Evolutionary conservation across 2,797 vertebrate species (phyloP).

Genomic region (Agapornis canus): DNA sequence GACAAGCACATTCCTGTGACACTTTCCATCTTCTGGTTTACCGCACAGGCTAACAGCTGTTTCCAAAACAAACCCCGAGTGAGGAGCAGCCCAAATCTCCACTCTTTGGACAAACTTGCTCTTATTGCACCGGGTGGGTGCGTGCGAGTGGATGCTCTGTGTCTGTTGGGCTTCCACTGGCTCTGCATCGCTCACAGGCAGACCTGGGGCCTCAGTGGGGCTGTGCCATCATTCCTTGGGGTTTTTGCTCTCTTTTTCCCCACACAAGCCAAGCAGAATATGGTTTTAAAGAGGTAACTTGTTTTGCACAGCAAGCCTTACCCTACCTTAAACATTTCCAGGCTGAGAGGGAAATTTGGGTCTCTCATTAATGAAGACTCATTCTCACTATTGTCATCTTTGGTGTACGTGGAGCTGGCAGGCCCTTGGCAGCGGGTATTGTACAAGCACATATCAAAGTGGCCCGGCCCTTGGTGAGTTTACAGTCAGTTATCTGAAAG

Average conservation of each 20-base stretch:
- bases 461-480: background rate
- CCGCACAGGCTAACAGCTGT: slow-evolving; percentile 54
- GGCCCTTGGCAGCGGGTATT: background rate
- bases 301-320: background rate
- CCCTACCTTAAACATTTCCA: background rate
- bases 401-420: background rate
- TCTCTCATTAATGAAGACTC: background rate
- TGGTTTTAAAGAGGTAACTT: background rate
- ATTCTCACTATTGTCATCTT: background rate
- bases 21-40: slow-evolving; percentile 61
- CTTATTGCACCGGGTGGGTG: background rate
- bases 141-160: background rate
- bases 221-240: background rate
- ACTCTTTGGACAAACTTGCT: background rate
- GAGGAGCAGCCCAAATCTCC: background rate
- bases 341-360: background rate
- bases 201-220: background rate
- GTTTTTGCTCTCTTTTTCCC: background rate
- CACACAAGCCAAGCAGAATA: rapidly evolving
- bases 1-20: slow-evolving; percentile 66
- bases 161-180: background rate
- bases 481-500: background rate
- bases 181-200: background rate
- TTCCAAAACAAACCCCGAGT: slow-evolving; percentile 64
- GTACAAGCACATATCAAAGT: background rate